Conservation (phyloP, 2,113 vertebrate species). For the Salminus brasiliensis region DNA sequence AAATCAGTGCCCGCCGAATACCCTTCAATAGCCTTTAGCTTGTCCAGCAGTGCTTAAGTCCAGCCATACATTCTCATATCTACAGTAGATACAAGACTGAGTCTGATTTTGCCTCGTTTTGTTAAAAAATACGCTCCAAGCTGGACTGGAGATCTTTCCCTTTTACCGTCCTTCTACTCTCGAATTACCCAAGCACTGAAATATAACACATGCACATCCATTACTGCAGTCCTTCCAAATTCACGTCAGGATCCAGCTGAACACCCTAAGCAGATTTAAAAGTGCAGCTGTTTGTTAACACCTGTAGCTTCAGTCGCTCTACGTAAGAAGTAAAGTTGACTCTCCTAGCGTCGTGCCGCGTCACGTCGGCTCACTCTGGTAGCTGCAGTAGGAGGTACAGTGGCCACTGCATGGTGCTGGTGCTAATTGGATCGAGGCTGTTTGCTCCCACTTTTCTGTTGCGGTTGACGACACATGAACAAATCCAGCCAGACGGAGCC, state of each 20-base stretch:
- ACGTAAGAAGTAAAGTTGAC: neutral
- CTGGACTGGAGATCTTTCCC: no score
- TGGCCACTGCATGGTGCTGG: conserved; percentile 93
- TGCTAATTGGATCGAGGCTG: conserved; percentile 99
- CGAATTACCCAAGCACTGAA: no score
- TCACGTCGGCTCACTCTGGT: neutral
- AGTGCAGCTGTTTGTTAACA: no score
- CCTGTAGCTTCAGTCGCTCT: neutral
- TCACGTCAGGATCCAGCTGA: no score
- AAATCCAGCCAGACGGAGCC: conserved; percentile 93
- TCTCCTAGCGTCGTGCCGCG: neutral
- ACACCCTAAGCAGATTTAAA: no score
- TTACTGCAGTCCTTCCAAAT: no score
- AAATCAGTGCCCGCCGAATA: neutral
- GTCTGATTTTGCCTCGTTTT: neutral
- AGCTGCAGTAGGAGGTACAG: conserved; percentile 77
- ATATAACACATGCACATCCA: no score
- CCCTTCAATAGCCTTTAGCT: neutral
- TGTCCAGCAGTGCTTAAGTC: neutral
- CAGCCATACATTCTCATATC: neutral
- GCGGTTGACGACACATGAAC: conserved; percentile 99
- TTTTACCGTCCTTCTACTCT: no score
- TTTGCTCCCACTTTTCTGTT: conserved; percentile 99
- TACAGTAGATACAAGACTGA: neutral
- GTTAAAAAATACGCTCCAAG: neutral